These are phyloP conservation scores for Parazoanthus darwini DNA, from an alignment of 92 coral and sea anemone genomes.

Conservation along the genomic window DNA sequence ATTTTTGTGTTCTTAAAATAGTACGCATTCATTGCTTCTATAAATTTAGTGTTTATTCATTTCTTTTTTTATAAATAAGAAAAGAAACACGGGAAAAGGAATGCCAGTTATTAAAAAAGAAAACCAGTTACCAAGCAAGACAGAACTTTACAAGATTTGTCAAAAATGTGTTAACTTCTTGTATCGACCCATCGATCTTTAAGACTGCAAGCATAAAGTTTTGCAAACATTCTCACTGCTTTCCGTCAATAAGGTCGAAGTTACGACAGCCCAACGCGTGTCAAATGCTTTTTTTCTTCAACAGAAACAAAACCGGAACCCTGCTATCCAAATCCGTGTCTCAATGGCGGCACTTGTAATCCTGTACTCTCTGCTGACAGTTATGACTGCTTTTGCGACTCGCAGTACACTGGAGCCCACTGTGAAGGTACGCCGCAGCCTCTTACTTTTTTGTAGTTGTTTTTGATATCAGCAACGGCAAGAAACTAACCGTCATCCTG, in stretches of 20 bases:
- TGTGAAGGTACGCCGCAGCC: conserved; percentile 72
- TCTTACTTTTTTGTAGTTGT: background rate
- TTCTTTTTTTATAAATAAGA: no score
- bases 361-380: conserved; percentile 65
- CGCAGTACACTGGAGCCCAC: conserved; percentile 93
- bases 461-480: no score
- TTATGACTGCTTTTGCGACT: conserved; percentile 82
- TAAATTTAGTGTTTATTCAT: no score
- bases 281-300: background rate
- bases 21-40: no score
- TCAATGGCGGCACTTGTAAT: conserved; percentile 77
- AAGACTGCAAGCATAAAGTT: no score
- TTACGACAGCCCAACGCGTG: no score
- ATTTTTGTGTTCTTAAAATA: no score
- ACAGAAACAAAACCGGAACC: conserved; percentile 51
- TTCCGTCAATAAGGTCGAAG: no score
- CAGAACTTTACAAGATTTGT: background rate
- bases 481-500: no score
- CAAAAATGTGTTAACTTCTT: background rate
- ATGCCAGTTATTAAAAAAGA: background rate
- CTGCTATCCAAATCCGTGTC: conserved; percentile 96
- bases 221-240: no score
- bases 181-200: background rate
- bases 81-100: background rate
- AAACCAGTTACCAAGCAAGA: background rate